These are phyloP conservation scores for Trididemnum clinides DNA, from an alignment of 23 tunicate genomes.

Conservation along the genomic window DNA sequence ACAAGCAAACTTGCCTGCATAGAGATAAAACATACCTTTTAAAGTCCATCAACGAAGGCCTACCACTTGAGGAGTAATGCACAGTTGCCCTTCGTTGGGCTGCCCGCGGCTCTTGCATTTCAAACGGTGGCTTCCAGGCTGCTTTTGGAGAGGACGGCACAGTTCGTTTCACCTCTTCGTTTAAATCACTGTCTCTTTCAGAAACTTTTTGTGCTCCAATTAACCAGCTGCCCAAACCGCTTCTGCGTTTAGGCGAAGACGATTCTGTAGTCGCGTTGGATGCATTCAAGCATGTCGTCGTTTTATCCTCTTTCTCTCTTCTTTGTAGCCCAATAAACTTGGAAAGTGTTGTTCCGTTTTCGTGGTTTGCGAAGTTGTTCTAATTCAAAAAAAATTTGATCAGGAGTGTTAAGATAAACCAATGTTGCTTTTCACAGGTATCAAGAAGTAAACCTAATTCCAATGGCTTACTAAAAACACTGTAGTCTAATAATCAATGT, in stretches of 20 bases:
- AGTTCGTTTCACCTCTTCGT: background rate
- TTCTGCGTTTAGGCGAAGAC: constrained; percentile 11
- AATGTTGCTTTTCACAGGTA: too few species aligned
- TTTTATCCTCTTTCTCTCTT: background rate
- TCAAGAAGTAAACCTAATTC: too few species aligned
- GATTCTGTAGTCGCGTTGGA: background rate
- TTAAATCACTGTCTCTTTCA: background rate
- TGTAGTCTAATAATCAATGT: too few species aligned
- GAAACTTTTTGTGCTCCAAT: background rate
- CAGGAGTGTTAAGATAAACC: too few species aligned
- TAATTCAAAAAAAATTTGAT: too few species aligned
- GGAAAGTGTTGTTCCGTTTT: background rate
- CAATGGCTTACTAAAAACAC: too few species aligned
- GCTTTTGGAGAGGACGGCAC: background rate
- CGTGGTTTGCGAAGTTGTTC: too few species aligned
- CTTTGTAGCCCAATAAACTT: background rate
- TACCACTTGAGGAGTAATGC: constrained; percentile 45
- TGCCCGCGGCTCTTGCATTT: background rate
- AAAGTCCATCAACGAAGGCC: constrained; percentile 41
- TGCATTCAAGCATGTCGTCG: too few species aligned
- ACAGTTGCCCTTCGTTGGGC: constrained; percentile 45
- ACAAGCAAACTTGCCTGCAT: too few species aligned
- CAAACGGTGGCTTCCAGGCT: background rate
- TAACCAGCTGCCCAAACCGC: constrained; percentile 1
- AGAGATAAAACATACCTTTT: constrained; percentile 42